phyloP scores from a whole-genome alignment of 1,140 invertebrate species.

The Drosophila auraria region DNA sequence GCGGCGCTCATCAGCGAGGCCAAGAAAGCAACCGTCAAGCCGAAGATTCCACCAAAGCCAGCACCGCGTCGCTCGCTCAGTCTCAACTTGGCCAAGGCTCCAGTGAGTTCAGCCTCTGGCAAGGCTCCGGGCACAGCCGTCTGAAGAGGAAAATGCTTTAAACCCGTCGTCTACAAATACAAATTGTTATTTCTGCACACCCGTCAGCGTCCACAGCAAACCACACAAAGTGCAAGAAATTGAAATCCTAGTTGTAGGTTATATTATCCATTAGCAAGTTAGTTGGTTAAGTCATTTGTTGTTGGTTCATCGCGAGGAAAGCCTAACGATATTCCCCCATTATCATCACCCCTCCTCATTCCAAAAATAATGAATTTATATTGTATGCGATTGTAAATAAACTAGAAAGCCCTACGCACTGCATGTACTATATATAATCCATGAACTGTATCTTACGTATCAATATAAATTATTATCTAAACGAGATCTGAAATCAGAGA shows the following conservation, averaged over 20 bases:
- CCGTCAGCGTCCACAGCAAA: conserved; percentile 56
- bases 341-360: conserved; percentile 2
- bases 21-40: conserved; percentile 49
- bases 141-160: conserved; percentile 61
- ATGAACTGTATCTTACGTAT: conserved; percentile 54
- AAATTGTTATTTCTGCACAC: conserved; percentile 78
- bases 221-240: conserved; percentile 66
- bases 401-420: conserved; percentile 45
- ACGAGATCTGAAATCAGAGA: neutral
- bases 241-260: conserved; percentile 59
- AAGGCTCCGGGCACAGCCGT: conserved; percentile 37
- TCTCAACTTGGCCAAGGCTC: conserved; percentile 4
- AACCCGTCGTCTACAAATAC: conserved; percentile 42
- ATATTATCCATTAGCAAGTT: conserved; percentile 41
- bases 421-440: conserved; percentile 49
- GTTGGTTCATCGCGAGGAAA: conserved; percentile 67
- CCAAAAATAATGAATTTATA: conserved; percentile 56
- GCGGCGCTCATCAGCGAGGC: conserved; percentile 16
- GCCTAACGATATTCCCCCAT: conserved; percentile 70
- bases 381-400: conserved; percentile 47
- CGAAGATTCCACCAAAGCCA: conserved; percentile 76
- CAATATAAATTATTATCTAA: conserved; percentile 57
- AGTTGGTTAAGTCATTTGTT: conserved; percentile 68
- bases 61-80: conserved; percentile 69
- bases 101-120: conserved; percentile 16